Conservation (phyloP, 2,888 invertebrate genomes). For the Hydriomena furcata region DNA sequence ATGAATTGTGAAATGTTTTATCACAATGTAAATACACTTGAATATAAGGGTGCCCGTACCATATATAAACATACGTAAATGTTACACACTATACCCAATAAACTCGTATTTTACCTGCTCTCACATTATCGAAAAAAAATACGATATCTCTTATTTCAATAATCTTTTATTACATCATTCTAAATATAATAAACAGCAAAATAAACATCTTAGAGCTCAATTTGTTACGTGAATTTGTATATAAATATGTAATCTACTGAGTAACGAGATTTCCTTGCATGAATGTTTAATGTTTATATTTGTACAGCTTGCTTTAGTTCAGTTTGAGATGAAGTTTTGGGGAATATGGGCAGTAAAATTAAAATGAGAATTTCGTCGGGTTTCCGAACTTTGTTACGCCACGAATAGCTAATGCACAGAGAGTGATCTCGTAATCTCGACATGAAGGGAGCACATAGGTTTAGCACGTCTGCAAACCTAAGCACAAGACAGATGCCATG, state of each 20-base stretch:
- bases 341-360: constrained; percentile 16
- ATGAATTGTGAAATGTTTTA: neutral
- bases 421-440: neutral
- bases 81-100: constrained; percentile 2
- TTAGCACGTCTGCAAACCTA: constrained; percentile 9
- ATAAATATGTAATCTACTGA: constrained; percentile 53
- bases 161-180: constrained; percentile 16
- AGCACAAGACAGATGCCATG: constrained; percentile 7
- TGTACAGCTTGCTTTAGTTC: constrained; percentile 38
- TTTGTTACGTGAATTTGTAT: constrained; percentile 35
- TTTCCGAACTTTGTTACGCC: neutral
- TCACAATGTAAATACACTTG: constrained; percentile 6
- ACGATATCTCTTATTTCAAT: constrained; percentile 3
- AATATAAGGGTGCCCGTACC: neutral
- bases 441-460: constrained; percentile 14
- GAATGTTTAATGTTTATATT: constrained; percentile 57
- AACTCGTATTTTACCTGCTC: constrained; percentile 3
- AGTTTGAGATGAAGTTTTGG: constrained; percentile 22
- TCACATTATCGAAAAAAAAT: constrained; percentile 7
- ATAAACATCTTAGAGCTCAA: constrained; percentile 27
- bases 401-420: too few relatives aligned
- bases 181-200: constrained; percentile 14
- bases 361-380: constrained; percentile 8
- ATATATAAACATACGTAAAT: too few relatives aligned
- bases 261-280: constrained; percentile 83